Evolutionary conservation across 1,140 invertebrate species (phyloP).

Genomic region (Reticulitermes speratus): DNA sequence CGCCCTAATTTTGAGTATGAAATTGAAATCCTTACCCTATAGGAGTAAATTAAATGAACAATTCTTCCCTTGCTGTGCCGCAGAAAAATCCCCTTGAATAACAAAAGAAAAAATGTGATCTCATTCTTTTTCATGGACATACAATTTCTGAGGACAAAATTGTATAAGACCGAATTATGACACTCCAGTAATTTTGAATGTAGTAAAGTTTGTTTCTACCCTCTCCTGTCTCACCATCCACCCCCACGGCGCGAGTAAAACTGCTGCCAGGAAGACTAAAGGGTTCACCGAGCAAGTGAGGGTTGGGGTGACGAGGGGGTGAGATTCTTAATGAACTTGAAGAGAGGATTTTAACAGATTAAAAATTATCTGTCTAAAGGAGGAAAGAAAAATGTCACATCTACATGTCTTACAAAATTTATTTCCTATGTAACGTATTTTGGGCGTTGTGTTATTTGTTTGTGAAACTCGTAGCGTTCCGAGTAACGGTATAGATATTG

Average conservation of each 20-base stretch:
- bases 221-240: not conserved
- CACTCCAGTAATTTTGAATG: conserved; percentile 20
- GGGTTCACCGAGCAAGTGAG: not conserved
- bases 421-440: not conserved
- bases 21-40: conserved; percentile 22
- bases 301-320: not conserved
- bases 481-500: no score
- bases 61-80: not conserved
- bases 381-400: not conserved
- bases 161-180: conserved; percentile 21
- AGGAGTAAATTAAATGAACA: conserved; percentile 29
- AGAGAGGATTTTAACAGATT: not conserved
- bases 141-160: conserved; percentile 4
- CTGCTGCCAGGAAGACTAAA: not conserved
- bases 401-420: not conserved
- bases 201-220: conserved; percentile 15
- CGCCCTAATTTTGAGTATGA: conserved; percentile 18
- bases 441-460: no score
- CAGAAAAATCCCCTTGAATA: conserved; percentile 25
- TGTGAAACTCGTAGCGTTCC: no score
- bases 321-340: not conserved
- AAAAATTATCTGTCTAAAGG: conserved; percentile 4
- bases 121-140: conserved; percentile 9
- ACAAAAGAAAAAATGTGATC: conserved; percentile 23
- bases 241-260: not conserved